Base-by-base conservation (phyloP, 1,140 invertebrate species). In the Zaprionus davidi region DNA sequence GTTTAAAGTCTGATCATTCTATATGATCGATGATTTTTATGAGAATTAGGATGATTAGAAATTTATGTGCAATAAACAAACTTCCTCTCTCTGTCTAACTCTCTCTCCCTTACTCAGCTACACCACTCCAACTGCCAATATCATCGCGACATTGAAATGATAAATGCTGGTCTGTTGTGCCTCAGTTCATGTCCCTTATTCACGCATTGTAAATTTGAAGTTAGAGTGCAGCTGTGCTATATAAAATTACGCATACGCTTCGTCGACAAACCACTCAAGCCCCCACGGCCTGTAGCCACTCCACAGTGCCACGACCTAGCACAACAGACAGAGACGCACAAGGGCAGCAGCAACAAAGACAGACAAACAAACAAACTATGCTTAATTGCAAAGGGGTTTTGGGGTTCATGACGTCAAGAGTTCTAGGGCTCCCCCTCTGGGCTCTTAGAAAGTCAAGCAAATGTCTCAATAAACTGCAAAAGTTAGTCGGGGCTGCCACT, bases 381-480 rank as follows among this genome's bases (percentile, higher is more conserved):
- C 68, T 75, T 84, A 84, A 85, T 85, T 85, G 78, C 64, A 81
- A 44, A 80, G 60, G 60, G 55, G 76, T 63, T 49, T 57, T 75
- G 67, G 68, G 68, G 31, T 34, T 38, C 20, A n/a, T 22, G 36
- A 44, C 41, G 41, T 46, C 41, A 46, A 46, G 41, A 46, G 41
- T 46, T 17, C 15, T 46, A n/a, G 41, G 41, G 31, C 31, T 34
- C 58, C 58, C 17, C 22, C 53, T 17, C 9, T 34, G 9, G 58
- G 28, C 60, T 56, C 56, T 69, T 67, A 57, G 34, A 51, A 67
- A 79, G 78, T 80, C 82, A 67, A 78, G 81, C 62, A 81, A 84
- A 81, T 84, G 81, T 85, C 82, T 85, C 78, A 85, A 84, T 85
- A 85, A 85, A 84, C 78, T 78, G 71, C 58, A 65, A 75, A 83